Conservation (phyloP, 2,113 vertebrate species). For the Amblyopsis rosae region DNA sequence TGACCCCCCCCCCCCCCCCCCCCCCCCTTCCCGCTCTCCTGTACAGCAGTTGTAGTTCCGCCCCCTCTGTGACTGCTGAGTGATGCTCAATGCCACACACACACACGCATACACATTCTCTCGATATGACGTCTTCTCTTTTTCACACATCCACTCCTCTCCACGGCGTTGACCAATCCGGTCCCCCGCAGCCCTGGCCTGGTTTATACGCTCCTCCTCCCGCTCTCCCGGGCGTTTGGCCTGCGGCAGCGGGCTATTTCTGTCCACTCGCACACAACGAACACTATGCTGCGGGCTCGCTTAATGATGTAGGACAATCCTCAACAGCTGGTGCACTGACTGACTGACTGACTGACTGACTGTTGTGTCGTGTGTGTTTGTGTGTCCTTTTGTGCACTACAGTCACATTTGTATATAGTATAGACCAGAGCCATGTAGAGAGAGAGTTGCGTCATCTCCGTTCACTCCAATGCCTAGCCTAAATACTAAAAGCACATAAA, state of each 20-base stretch:
- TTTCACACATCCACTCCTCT: not conserved
- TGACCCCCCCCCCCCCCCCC: slow-evolving; percentile 18
- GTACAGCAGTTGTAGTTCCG: slow-evolving; percentile 20
- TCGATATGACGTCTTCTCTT: slow-evolving; percentile 5
- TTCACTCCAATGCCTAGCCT: too few relatives aligned
- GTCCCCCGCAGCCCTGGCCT: slow-evolving; percentile 21
- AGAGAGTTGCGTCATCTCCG: too few relatives aligned
- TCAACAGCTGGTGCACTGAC: slow-evolving; percentile 9
- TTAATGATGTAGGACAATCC: slow-evolving; percentile 32
- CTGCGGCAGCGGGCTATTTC: slow-evolving; percentile 38
- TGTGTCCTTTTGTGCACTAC: not conserved
- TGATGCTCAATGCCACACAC: slow-evolving; percentile 24
- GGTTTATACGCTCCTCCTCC: slow-evolving; percentile 20
- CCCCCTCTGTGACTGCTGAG: slow-evolving; percentile 26
- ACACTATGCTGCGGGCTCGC: slow-evolving; percentile 18
- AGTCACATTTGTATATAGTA: not conserved
- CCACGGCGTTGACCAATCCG: slow-evolving; percentile 22
- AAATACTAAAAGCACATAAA: too few relatives aligned
- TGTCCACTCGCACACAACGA: slow-evolving; percentile 6
- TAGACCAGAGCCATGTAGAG: too few relatives aligned
- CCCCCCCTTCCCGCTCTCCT: slow-evolving; percentile 1
- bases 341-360: not conserved
- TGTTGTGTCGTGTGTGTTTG: not conserved
- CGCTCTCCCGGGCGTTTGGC: slow-evolving; percentile 15
- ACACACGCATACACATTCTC: slow-evolving; percentile 21